Conservation (phyloP, 2,113 vertebrate species). For the Spheniscus mendiculus region DNA sequence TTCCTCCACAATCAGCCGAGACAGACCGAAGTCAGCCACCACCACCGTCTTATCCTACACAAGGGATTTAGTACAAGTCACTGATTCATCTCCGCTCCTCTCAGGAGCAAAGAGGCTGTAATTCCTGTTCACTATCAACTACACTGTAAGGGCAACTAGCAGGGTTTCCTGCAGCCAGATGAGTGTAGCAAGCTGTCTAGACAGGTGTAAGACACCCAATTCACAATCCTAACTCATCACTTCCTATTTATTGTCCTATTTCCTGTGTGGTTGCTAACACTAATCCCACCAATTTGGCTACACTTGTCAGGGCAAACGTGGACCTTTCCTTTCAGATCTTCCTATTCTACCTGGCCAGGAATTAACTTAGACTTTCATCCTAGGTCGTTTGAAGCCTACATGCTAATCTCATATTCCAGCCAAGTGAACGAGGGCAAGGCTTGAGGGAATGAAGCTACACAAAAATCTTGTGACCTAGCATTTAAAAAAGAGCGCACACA, state of each 20-base stretch:
- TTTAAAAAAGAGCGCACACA: background rate
- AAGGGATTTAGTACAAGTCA: background rate
- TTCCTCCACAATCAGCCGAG: constrained; percentile 90
- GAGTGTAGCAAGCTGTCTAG: background rate
- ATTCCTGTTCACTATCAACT: background rate
- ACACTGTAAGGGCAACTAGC: background rate
- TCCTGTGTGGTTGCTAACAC: background rate
- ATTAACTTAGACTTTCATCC: background rate
- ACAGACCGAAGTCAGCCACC: constrained; percentile 94
- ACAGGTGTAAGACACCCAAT: background rate
- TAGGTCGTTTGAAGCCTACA: background rate
- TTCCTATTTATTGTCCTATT: background rate
- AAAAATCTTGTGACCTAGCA: background rate
- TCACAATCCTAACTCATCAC: background rate
- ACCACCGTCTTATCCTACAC: constrained; percentile 93
- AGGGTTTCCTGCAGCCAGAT: background rate
- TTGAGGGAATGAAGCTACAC: background rate
- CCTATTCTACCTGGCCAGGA: background rate
- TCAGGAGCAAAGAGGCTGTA: background rate
- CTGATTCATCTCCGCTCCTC: background rate
- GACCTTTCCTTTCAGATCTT: background rate
- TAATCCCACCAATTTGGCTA: background rate
- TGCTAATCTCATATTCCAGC: background rate
- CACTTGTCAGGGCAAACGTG: background rate
- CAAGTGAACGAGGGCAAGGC: background rate